These are phyloP conservation scores for Grus americana DNA, from an alignment of 2,113 vertebrate genomes.

Conservation along the genomic window DNA sequence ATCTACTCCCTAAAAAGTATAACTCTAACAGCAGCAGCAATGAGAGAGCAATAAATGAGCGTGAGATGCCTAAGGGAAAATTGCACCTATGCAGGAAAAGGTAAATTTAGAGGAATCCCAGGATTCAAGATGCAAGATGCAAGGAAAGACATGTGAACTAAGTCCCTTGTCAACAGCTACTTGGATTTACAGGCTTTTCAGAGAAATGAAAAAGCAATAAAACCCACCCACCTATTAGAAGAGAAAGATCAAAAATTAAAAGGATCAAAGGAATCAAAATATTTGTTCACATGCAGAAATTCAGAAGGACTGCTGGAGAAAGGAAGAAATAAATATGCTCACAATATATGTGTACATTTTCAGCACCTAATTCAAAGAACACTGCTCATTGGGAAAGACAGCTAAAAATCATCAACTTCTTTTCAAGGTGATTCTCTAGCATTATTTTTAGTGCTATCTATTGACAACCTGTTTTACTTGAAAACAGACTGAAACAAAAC, in stretches of 20 bases:
- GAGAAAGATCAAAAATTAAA: constrained; percentile 74
- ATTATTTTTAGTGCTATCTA: neutral
- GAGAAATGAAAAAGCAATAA: neutral
- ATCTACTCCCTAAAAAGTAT: neutral
- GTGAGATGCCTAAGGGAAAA: neutral
- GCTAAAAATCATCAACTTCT: neutral
- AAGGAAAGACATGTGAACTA: neutral
- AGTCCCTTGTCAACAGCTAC: neutral
- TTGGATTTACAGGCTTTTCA: neutral
- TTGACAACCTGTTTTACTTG: neutral
- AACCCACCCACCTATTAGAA: constrained; percentile 76
- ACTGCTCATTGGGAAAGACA: neutral
- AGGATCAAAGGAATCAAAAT: constrained; percentile 63
- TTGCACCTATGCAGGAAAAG: neutral
- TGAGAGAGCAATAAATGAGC: neutral
- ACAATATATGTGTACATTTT: neutral
- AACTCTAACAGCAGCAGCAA: neutral
- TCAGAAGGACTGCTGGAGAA: constrained; percentile 74
- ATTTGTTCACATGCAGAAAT: constrained; percentile 60
- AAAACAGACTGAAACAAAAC: neutral
- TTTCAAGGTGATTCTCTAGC: neutral
- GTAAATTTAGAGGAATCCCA: neutral
- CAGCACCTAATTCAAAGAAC: neutral
- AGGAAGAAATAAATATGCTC: neutral
- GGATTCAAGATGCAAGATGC: neutral